Base-by-base conservation (phyloP, 1,140 invertebrate genomes). In the Rhagoletis zephyria region DNA sequence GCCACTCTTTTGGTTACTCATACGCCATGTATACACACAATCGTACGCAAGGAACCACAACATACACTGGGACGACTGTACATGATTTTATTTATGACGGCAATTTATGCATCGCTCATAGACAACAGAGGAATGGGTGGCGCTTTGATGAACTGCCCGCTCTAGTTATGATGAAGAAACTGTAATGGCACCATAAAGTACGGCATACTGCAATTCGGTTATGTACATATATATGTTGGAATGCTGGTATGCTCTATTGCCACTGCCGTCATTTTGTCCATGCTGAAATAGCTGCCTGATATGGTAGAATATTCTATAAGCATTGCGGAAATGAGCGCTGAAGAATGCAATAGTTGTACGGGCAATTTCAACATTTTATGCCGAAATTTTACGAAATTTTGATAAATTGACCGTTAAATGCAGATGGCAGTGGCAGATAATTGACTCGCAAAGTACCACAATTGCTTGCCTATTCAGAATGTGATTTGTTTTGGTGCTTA, bases 1-100 rank as follows among this genome's bases (percentile, higher is more conserved):
- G n/a, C 45, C 74, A n/a, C 1, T 81, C 48, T 56, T 81, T 81
- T 81, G 74, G 74, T 81, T 81, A 81, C 74, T 81, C 74, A 81
- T 56, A 81, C 48, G 74, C 74, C 74, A 4, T 42, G 51, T 51
- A 81, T 9, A 10, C 12, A 30, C 30, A 30, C 30, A 30, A 30
- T 30, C 30, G 30, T 30, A 30, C 30, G 1, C 30, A 30, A 30
- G 30, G 61, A 14, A 63, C 61, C 61, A 63, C 61, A 63, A 63
- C 51, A 56, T 56, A 56, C 5, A 7, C 51, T 56, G n/a, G n/a
- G 48, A 7, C 48, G n/a, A n/a, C 45, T 51, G 74, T 19, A 81
- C 74, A 81, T 59, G 74, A 56, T 81, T 81, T 81, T 56, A 81
- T 81, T 81, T 81, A 81, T 81, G 74, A 81, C 16, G 48, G 45